These are phyloP conservation scores for Ramphastos sulfuratus DNA, from an alignment of 2,113 vertebrate genomes.

Conservation along the genomic window DNA sequence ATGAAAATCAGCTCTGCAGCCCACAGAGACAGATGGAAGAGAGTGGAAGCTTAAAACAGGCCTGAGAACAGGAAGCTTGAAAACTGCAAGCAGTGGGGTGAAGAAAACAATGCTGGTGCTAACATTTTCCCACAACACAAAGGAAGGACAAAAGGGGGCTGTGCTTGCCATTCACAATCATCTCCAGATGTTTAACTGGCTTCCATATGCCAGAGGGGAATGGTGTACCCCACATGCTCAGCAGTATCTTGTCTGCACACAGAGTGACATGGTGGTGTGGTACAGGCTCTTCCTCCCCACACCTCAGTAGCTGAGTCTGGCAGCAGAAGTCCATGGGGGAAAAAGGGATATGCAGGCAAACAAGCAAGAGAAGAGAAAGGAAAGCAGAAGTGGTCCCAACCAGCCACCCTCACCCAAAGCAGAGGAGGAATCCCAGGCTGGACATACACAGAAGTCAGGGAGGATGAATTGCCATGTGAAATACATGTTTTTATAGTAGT, in stretches of 20 bases:
- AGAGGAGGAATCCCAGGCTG: constrained; percentile 21
- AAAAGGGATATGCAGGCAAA: constrained; percentile 16
- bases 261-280: rapidly evolving
- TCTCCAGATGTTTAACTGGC: neutral
- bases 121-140: neutral
- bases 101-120: neutral
- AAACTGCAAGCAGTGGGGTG: neutral
- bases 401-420: constrained; percentile 10
- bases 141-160: neutral
- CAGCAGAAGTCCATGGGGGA: neutral
- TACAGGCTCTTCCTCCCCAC: neutral
- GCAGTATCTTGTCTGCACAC: neutral
- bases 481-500: neutral
- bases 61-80: neutral
- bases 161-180: neutral
- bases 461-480: constrained; percentile 12
- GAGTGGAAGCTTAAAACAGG: neutral
- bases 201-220: neutral
- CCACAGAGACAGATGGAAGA: neutral
- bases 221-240: rapidly evolving
- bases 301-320: neutral
- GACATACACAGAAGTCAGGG: constrained; percentile 1
- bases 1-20: neutral
- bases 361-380: neutral
- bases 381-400: constrained; percentile 6